Evolutionary conservation across 1,140 invertebrate genomes (phyloP).

Genomic region (Pseudomyrmex sp.): DNA sequence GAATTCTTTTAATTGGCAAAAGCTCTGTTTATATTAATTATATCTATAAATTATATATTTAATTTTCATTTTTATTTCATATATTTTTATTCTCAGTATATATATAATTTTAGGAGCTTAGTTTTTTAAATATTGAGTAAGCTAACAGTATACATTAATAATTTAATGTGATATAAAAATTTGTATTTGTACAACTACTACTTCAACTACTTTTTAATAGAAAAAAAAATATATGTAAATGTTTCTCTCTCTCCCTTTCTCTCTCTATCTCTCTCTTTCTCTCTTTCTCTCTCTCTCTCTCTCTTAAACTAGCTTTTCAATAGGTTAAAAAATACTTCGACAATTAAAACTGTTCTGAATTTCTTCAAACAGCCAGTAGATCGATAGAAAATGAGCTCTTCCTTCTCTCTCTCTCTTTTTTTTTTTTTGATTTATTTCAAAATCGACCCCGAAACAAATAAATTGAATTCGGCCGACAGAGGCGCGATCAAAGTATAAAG

Average conservation of each 20-base stretch:
- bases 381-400: slow-evolving; percentile 38
- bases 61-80: too few species aligned
- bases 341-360: neutral
- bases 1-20: neutral
- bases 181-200: neutral
- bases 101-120: neutral
- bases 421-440: neutral
- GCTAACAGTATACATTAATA: neutral
- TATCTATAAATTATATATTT: too few species aligned
- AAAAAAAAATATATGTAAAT: neutral
- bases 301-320: neutral
- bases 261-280: neutral
- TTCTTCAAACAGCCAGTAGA: slow-evolving; percentile 32
- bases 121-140: neutral
- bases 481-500: slow-evolving; percentile 16
- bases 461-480: slow-evolving; percentile 40
- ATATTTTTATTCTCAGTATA: neutral
- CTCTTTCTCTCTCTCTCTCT: too few species aligned
- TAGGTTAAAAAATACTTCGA: neutral
- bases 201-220: too few species aligned
- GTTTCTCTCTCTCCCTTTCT: neutral
- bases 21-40: neutral
- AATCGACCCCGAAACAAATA: slow-evolving; percentile 28
- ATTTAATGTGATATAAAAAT: neutral
- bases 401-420: neutral